Evolutionary conservation across 2,797 vertebrate species (phyloP), one percentile per base, ranked within the genome.

Genomic region (Chelmon rostratus): DNA sequence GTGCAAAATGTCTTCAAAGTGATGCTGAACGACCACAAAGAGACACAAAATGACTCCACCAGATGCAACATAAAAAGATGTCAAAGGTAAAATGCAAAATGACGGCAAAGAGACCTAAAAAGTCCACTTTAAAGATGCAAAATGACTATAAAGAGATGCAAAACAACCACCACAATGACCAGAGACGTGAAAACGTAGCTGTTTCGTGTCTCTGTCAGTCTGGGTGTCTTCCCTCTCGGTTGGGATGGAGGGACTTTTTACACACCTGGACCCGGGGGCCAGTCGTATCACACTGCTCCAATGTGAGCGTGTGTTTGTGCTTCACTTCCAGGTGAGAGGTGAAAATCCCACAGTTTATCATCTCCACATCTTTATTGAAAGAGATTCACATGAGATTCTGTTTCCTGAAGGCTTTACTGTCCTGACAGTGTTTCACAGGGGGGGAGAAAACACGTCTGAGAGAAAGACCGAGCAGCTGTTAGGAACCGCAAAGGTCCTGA

Each of bases 331-430:
- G 73, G 76, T 82, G 69, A 69, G 62, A 47, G 28, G 28, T 28
- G 40, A 42, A 13, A 42, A 8, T 8, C 40, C 40, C 8, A 8
- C 40, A 42, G 13, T 53, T 71, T 31, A 49, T 69, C 56, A 28
- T 40, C 40, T n/a, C 23, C 5, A 10, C 57, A 19, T 76, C 52
- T 73, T 76, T 74, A 74, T 25, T 57, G 52, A 4, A 12, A 0
- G 12, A 56, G 54, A 74, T 72, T 66, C 67, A 54, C 1, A 0
- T 40, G 59, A 81, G 56, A 56, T 58, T 33, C 23, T 40, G 69
- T 65, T 83, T 86, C 73, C 73, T 70, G 54, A 38, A 21, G 61
- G 78, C 64, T 88, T 80, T 64, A 71, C 68, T 42, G 73, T 64
- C 66, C 47, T 69, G 3, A 35, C 42, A 4, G 11, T 49, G 21